phyloP scores from a whole-genome alignment of 2,888 invertebrate species.

The Agonopterix heracliana region DNA sequence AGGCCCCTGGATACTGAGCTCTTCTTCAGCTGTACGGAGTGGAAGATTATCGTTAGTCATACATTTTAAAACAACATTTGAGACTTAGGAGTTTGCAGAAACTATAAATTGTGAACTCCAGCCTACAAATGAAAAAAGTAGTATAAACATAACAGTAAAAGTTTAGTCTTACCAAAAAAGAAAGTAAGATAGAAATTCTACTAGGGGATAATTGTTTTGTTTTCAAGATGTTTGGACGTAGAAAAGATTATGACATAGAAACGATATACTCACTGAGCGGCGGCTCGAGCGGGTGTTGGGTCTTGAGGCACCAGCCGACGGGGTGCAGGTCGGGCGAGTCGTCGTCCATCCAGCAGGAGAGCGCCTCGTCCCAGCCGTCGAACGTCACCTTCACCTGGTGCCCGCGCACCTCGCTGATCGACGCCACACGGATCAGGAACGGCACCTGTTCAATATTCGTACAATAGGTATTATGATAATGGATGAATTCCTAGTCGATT shows the following conservation, averaged over 20 bases:
- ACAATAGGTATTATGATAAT: no score
- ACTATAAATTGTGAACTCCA: no score
- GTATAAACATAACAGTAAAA: no score
- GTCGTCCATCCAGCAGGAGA: slow-evolving; percentile 93
- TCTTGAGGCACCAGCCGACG: slow-evolving; percentile 92
- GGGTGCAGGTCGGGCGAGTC: slow-evolving; percentile 94
- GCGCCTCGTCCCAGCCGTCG: slow-evolving; percentile 91
- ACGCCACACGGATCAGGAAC: slow-evolving; percentile 89
- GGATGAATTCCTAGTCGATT: no score
- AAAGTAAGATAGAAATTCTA: no score
- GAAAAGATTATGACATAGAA: no score
- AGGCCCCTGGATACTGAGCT: slow-evolving; percentile 76
- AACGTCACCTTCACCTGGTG: slow-evolving; percentile 87
- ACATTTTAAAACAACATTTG: no score
- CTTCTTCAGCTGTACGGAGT: slow-evolving; percentile 75
- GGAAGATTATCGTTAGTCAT: not conserved
- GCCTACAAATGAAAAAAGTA: no score
- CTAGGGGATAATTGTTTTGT: no score
- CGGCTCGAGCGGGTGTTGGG: slow-evolving; percentile 89
- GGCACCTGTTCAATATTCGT: slow-evolving; percentile 75
- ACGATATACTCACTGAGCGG: slow-evolving; percentile 83
- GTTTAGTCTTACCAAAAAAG: no score
- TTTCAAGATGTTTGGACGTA: no score
- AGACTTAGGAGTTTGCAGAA: no score
- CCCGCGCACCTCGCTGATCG: slow-evolving; percentile 84